phyloP scores from a whole-genome alignment of 2,888 invertebrate genomes.

The Uloborus plumipes region DNA sequence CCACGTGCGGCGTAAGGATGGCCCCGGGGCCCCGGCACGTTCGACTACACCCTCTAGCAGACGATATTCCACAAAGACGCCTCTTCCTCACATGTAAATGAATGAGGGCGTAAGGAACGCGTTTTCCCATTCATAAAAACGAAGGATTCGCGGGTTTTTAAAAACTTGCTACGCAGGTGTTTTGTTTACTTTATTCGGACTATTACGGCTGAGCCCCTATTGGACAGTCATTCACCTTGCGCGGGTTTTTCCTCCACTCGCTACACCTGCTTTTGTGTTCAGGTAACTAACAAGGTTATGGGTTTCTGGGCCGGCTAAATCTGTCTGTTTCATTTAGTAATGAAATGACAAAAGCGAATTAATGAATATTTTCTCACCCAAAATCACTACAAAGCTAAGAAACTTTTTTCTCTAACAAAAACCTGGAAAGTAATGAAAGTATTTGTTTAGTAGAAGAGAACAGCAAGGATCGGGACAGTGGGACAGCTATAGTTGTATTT shows the following conservation, averaged over 20 bases:
- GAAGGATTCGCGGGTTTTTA: conserved; percentile 8
- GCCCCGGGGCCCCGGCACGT: conserved; percentile 40
- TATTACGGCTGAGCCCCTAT: conserved; percentile 23
- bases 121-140: conserved; percentile 49
- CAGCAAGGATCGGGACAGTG: too few relatives aligned
- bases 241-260: conserved; percentile 38
- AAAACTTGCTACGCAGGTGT: not conserved
- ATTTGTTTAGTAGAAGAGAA: too few relatives aligned
- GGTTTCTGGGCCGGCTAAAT: too few relatives aligned
- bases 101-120: conserved; percentile 41
- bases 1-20: conserved; percentile 54
- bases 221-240: conserved; percentile 55
- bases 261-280: conserved; percentile 54
- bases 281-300: too few relatives aligned
- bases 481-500: too few relatives aligned
- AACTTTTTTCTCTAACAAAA: too few relatives aligned
- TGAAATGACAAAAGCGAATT: too few relatives aligned
- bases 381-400: too few relatives aligned
- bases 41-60: conserved; percentile 39
- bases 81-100: conserved; percentile 60
- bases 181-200: conserved; percentile 12
- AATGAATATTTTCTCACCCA: too few relatives aligned
- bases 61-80: conserved; percentile 24
- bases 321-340: too few relatives aligned
- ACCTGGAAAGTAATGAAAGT: too few relatives aligned